Evolutionary conservation across 2,797 vertebrate species (phyloP).

Genomic region (Megaceryle alcyon): DNA sequence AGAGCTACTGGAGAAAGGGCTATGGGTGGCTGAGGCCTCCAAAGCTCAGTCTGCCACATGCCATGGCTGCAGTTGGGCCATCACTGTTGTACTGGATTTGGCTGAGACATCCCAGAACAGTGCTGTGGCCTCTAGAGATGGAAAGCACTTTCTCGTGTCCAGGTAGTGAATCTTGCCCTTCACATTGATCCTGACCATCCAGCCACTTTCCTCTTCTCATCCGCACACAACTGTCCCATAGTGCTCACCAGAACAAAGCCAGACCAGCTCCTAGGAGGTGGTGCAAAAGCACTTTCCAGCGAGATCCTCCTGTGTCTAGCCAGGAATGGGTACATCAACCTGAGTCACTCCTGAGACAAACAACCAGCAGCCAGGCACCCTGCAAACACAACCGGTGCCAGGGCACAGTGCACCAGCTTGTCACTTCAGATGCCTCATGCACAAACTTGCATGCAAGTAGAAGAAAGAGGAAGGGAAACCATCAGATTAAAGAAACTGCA

Average conservation of each 20-base stretch:
- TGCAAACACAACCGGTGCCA: background rate
- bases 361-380: background rate
- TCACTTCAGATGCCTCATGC: background rate
- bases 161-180: background rate
- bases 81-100: background rate
- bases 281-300: background rate
- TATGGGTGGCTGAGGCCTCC: background rate
- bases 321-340: background rate
- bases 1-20: background rate
- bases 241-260: background rate
- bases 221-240: background rate
- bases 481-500: background rate
- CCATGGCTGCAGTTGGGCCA: background rate
- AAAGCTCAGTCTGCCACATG: background rate
- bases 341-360: background rate
- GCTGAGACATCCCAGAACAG: background rate
- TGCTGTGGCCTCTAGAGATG: background rate
- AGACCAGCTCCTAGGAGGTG: background rate
- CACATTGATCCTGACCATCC: background rate
- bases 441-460: background rate
- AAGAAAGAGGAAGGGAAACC: background rate
- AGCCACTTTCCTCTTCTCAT: background rate
- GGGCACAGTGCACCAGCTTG: rapidly evolving
- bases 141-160: background rate
- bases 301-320: background rate